Base-by-base conservation (phyloP, 2,113 vertebrate species). In the Argyrosomus japonicus region DNA sequence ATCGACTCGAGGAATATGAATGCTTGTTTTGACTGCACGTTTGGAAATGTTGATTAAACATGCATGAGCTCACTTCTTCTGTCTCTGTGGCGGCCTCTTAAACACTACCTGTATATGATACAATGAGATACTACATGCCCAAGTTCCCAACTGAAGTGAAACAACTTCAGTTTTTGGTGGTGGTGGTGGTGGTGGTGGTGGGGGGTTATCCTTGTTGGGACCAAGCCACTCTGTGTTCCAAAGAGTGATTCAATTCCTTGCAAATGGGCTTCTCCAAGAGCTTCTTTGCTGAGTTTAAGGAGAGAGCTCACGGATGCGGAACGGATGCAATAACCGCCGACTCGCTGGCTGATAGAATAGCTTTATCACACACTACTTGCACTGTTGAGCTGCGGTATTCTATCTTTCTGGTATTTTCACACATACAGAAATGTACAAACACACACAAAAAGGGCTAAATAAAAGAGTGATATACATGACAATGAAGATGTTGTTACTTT, bases 361-460 rank as follows among this genome's bases (percentile, higher is more conserved):
- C 85, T 93, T 94, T 83, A 93, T 92, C 90, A 90, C 84, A 89
- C 83, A 86, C 81, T 90, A 85, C 75, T 82, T 91, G 86, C 67
- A 48, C 86, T 72, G 81, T 36, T 75, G 82, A 82, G 72, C 77
- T 68, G 32, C 8, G 21, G 45, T 48, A 60, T 78, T 83, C 57
- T 61, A 54, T 85, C 74, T 72, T 29, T 45, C 70, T 68, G 77
- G 48, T 62, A 32, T 57, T 69, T 70, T 58, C 70, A 68, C 50
- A 63, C 77, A 81, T 53, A 82, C 48, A 73, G 5, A 81, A 67
- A 76, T 32, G 15, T 13, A 71, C n/a, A 81, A 27, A 82, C 14
- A 75, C 65, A 67, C 63, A 72, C 32, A 65, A 47, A 58, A 73
- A 62, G 54, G 0, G 2, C 54, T 61, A 51, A 69, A 72, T 51